phyloP scores from a whole-genome alignment of 2,888 invertebrate genomes.

The Dolomedes plantarius region DNA sequence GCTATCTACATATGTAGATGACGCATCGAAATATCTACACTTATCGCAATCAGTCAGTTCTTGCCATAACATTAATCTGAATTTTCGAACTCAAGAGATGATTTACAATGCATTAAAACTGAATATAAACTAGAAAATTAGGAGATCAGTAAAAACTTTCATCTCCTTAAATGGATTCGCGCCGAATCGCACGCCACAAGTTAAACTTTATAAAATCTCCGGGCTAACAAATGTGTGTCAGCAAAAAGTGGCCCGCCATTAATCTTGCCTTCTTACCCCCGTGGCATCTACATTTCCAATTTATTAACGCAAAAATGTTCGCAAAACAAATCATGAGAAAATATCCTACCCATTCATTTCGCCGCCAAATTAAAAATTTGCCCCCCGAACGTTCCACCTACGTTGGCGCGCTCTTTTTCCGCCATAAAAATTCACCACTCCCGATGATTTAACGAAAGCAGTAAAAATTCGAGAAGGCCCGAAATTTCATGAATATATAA shows the following conservation, averaged over 20 bases:
- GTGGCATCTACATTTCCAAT: background rate
- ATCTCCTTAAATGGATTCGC: background rate
- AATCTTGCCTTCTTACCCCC: background rate
- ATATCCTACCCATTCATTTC: background rate
- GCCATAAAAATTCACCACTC: conserved; percentile 38
- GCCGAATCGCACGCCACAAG: background rate
- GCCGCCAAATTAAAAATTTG: conserved; percentile 3
- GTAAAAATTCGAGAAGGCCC: conserved; percentile 53
- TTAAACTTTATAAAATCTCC: background rate
- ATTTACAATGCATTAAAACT: background rate
- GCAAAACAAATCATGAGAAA: background rate
- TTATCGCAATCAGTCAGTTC: too few species aligned
- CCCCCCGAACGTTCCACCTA: too few species aligned
- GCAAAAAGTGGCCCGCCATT: background rate
- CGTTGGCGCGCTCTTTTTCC: background rate
- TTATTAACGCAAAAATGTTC: conserved; percentile 1
- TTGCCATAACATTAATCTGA: too few species aligned
- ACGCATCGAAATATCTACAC: too few species aligned
- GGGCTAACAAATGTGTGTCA: background rate
- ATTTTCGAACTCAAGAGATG: background rate
- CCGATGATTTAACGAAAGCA: conserved; percentile 70
- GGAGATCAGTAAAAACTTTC: conserved; percentile 2
- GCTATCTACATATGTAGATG: too few species aligned
- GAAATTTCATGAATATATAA: conserved; percentile 69
- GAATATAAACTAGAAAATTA: conserved; percentile 3